Conservation (phyloP, 2,888 invertebrate species). For the Oligia fasciuncula region DNA sequence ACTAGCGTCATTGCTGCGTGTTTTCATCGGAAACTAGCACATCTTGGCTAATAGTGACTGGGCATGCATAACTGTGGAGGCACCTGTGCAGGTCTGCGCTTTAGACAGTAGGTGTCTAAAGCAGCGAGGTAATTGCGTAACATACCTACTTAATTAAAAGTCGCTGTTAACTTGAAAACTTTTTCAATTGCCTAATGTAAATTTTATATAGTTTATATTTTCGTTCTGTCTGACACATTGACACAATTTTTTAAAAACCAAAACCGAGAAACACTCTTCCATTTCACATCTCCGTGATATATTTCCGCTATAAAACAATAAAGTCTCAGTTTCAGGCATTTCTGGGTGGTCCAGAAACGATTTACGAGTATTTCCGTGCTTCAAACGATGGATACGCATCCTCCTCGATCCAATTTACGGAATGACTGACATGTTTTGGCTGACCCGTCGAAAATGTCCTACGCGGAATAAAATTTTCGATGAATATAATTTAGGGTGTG, state of each 20-base stretch:
- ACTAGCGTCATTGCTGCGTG: slow-evolving; percentile 30
- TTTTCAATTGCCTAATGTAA: not conserved
- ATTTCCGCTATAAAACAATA: slow-evolving; percentile 41
- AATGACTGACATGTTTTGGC: slow-evolving; percentile 40
- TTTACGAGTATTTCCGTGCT: slow-evolving; percentile 49
- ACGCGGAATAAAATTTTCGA: not conserved
- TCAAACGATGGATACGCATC: slow-evolving; percentile 38
- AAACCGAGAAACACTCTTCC: slow-evolving; percentile 7
- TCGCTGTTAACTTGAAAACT: not conserved
- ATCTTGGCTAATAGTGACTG: slow-evolving; percentile 18
- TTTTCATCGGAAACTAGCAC: slow-evolving; percentile 28
- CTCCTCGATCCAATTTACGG: slow-evolving; percentile 48
- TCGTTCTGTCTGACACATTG: not conserved
- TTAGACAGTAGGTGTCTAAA: not conserved
- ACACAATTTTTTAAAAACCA: not conserved
- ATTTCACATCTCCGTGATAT: not conserved
- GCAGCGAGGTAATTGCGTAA: not conserved
- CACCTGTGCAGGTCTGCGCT: not conserved
- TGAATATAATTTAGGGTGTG: not conserved
- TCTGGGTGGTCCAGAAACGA: slow-evolving; percentile 50
- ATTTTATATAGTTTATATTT: not conserved
- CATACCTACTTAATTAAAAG: not conserved
- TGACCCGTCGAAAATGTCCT: slow-evolving; percentile 28
- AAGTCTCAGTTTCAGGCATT: slow-evolving; percentile 10
- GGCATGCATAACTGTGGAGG: slow-evolving; percentile 7